phyloP scores from a whole-genome alignment of 2,888 invertebrate genomes.

The Tachina lurida region DNA sequence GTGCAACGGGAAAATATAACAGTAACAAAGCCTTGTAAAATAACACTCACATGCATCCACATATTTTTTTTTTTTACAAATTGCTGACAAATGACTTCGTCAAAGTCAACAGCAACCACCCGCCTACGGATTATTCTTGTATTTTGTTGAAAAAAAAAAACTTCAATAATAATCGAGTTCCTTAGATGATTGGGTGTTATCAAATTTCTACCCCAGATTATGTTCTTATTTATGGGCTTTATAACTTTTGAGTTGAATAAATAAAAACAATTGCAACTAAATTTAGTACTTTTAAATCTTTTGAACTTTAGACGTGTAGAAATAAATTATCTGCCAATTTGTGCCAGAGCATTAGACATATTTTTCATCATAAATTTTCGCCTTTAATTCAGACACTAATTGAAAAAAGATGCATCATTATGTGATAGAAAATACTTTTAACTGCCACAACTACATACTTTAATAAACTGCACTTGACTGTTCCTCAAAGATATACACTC shows the following conservation, averaged over 20 bases:
- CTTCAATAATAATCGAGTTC: neutral
- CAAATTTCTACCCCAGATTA: slow-evolving; percentile 10
- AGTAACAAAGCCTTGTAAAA: slow-evolving; percentile 4
- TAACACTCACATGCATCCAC: slow-evolving; percentile 22
- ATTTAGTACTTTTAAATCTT: slow-evolving; percentile 3
- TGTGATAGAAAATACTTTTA: neutral
- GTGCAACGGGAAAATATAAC: neutral
- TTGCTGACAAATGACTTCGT: slow-evolving; percentile 65
- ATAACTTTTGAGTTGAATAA: neutral
- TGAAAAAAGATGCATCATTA: neutral
- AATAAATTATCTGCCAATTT: neutral
- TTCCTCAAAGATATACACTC: slow-evolving; percentile 28
- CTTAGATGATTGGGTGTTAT: slow-evolving; percentile 20
- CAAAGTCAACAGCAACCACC: slow-evolving; percentile 9
- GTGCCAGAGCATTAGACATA: neutral
- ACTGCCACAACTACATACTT: neutral
- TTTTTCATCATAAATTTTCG: neutral
- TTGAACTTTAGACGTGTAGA: slow-evolving; percentile 3
- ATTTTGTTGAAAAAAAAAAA: neutral
- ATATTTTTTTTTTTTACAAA: slow-evolving; percentile 28
- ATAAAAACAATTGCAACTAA: slow-evolving; percentile 20
- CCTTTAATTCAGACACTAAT: neutral
- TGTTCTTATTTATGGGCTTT: neutral
- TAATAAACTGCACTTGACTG: slow-evolving; percentile 5
- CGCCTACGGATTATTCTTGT: neutral